phyloP scores from a whole-genome alignment of 2,888 invertebrate genomes.

The Nycteola revayana region DNA sequence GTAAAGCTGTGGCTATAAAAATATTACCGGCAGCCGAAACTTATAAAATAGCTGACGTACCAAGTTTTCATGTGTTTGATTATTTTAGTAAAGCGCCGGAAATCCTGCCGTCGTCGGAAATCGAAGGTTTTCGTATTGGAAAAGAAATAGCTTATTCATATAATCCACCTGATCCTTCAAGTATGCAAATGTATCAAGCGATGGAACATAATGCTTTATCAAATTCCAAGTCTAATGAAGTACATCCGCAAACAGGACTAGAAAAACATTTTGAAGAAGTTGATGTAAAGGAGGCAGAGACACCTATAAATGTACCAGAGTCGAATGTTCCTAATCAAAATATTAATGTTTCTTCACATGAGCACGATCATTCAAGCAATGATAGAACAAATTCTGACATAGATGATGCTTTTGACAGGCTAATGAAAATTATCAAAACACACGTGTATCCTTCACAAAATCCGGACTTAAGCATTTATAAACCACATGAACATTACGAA shows the following conservation, averaged over 20 bases:
- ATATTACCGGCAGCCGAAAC: slow-evolving; percentile 58
- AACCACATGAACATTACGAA: slow-evolving; percentile 6
- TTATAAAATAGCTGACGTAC: slow-evolving; percentile 51
- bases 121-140: slow-evolving; percentile 50
- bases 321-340: not conserved
- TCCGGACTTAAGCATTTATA: slow-evolving; percentile 36
- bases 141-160: slow-evolving; percentile 47
- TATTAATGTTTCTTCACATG: slow-evolving; percentile 3
- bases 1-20: slow-evolving; percentile 75
- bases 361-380: slow-evolving; percentile 3
- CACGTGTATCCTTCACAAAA: slow-evolving; percentile 47
- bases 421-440: slow-evolving; percentile 45
- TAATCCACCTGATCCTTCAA: slow-evolving; percentile 23
- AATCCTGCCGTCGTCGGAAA: slow-evolving; percentile 56
- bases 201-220: slow-evolving; percentile 5
- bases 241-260: not conserved
- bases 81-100: slow-evolving; percentile 72
- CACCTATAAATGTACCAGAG: not conserved
- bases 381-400: slow-evolving; percentile 29
- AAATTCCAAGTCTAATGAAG: slow-evolving; percentile 6
- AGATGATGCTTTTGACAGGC: slow-evolving; percentile 41
- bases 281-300: slow-evolving; percentile 3
- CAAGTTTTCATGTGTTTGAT: slow-evolving; percentile 63
- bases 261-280: slow-evolving; percentile 1
- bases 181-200: slow-evolving; percentile 18